Percentiles rank a stretch among this genome's conserved stretches.
Evolutionary conservation across 2,797 vertebrate species (phyloP).

Genomic region (Tokudaia tokunoshimensis): DNA sequence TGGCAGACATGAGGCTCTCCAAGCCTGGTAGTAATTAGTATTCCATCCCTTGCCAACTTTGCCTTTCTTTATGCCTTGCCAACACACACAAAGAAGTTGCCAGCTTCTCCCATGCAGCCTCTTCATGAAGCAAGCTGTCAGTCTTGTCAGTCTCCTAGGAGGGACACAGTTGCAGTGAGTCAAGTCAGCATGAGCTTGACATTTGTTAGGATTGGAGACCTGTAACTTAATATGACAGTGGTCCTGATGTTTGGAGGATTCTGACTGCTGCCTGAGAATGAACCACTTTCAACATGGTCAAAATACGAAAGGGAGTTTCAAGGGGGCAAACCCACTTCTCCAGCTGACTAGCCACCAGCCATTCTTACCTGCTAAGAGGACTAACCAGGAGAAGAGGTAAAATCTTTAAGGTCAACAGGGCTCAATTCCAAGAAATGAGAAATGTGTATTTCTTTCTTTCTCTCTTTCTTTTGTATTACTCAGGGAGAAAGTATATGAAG

Average conservation of each 20-base stretch:
- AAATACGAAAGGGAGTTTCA: slow-evolving; percentile 20
- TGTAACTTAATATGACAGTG: slow-evolving; percentile 8
- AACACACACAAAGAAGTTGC: slow-evolving; percentile 63
- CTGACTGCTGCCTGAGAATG: neutral
- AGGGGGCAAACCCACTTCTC: neutral
- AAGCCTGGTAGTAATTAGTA: slow-evolving; percentile 71
- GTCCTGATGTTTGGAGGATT: neutral
- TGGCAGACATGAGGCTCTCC: slow-evolving; percentile 54
- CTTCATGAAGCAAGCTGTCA: slow-evolving; percentile 54
- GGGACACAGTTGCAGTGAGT: slow-evolving; percentile 17
- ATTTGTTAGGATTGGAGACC: slow-evolving; percentile 44
- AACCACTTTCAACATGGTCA: neutral
- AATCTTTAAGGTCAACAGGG: slow-evolving; percentile 66
- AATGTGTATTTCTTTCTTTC: slow-evolving; percentile 46
- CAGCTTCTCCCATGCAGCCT: slow-evolving; percentile 50
- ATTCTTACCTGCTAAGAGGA: slow-evolving; percentile 63
- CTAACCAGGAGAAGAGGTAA: slow-evolving; percentile 47
- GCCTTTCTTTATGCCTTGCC: slow-evolving; percentile 74
- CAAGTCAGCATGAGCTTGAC: slow-evolving; percentile 58
- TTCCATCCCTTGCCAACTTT: slow-evolving; percentile 49
- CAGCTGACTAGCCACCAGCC: slow-evolving; percentile 29
- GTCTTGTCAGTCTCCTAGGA: slow-evolving; percentile 7
- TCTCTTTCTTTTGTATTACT: slow-evolving; percentile 25
- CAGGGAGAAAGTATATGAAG: slow-evolving; percentile 64
- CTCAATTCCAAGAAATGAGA: slow-evolving; percentile 69